These are phyloP conservation scores for Nyctibius grandis DNA, from an alignment of 2,797 vertebrate genomes.

Conservation along the genomic window DNA sequence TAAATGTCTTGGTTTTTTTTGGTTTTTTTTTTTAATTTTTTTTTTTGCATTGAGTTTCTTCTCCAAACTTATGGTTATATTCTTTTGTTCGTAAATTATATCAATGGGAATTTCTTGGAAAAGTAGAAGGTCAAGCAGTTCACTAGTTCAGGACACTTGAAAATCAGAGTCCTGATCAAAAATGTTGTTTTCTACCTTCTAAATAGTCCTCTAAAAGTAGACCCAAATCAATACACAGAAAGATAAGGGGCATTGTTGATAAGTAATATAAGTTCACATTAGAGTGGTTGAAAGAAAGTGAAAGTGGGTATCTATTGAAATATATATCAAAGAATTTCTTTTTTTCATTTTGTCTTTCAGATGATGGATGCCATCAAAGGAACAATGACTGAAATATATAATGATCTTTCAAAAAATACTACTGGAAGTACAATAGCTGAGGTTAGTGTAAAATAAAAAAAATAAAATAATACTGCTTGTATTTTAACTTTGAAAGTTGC, in stretches of 20 bases:
- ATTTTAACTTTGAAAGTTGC: neutral
- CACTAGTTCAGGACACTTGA: neutral
- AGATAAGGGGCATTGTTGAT: neutral
- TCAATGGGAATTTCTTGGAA: neutral
- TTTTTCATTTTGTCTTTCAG: conserved; percentile 70
- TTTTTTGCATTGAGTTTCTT: neutral
- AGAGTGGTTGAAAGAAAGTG: neutral
- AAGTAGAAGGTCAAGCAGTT: neutral
- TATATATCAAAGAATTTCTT: neutral
- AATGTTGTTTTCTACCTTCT: neutral
- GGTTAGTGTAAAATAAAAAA: conserved; percentile 68
- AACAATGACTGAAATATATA: conserved; percentile 98
- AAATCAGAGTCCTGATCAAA: neutral
- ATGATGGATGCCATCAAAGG: conserved; percentile 99
- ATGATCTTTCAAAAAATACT: conserved; percentile 94
- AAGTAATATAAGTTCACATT: neutral
- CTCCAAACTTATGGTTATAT: neutral
- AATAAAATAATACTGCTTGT: neutral
- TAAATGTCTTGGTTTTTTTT: neutral
- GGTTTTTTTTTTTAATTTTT: too few relatives aligned
- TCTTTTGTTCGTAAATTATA: neutral
- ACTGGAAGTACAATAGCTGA: conserved; percentile 96
- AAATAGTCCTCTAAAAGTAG: neutral
- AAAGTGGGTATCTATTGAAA: neutral
- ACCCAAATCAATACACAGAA: neutral